These are phyloP conservation scores for Gnatocerus cornutus DNA, from an alignment of 2,888 invertebrate species.

Conservation along the genomic window DNA sequence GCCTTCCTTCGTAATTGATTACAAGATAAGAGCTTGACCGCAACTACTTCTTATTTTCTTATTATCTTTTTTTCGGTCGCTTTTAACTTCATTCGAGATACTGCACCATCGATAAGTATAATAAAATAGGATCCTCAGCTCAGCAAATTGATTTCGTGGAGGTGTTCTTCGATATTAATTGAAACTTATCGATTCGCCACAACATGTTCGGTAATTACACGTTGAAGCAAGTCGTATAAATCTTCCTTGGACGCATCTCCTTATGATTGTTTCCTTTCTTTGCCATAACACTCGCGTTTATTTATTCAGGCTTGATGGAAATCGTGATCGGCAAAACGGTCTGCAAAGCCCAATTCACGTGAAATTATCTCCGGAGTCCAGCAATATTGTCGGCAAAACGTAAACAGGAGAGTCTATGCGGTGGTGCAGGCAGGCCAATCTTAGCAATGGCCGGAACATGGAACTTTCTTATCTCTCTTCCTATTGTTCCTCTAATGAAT, in stretches of 20 bases:
- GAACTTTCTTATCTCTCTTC: constrained; percentile 69
- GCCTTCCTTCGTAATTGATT: constrained; percentile 47
- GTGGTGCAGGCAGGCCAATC: constrained; percentile 50
- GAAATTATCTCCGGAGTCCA: constrained; percentile 59
- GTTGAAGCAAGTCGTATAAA: constrained; percentile 5
- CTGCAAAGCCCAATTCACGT: constrained; percentile 5
- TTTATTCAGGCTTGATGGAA: constrained; percentile 23
- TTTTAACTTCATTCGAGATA: constrained; percentile 56
- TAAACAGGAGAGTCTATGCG: constrained; percentile 55
- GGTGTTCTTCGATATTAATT: constrained; percentile 49
- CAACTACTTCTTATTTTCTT: constrained; percentile 56
- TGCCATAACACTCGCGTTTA: not conserved
- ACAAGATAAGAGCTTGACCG: constrained; percentile 53
- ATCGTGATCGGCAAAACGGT: not conserved
- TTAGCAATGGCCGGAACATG: constrained; percentile 58
- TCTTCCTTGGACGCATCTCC: not conserved
- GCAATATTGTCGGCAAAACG: constrained; percentile 61
- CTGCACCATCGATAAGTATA: constrained; percentile 58
- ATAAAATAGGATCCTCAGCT: constrained; percentile 53
- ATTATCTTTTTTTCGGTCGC: constrained; percentile 54
- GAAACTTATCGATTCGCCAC: constrained; percentile 48
- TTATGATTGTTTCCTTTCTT: not conserved
- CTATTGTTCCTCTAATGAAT: constrained; percentile 70
- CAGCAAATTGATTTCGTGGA: constrained; percentile 57
- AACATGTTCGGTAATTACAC: constrained; percentile 28